These are phyloP conservation scores for Peribatodes rhomboidaria DNA, from an alignment of 2,888 invertebrate genomes.

Conservation along the genomic window DNA sequence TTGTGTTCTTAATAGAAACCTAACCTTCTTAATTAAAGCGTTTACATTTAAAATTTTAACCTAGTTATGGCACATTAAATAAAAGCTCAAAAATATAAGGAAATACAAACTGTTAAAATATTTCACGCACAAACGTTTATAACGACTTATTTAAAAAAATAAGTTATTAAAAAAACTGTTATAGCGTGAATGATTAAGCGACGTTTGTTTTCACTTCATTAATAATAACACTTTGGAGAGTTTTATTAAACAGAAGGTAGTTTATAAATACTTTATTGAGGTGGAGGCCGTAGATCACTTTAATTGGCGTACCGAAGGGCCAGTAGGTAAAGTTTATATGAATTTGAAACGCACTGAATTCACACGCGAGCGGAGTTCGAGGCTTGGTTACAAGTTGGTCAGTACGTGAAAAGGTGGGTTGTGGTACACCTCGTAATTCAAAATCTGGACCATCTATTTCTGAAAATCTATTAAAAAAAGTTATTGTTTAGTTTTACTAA, in stretches of 20 bases:
- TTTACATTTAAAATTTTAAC: constrained; percentile 55
- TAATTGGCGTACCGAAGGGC: constrained; percentile 78
- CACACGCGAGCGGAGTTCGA: constrained; percentile 58
- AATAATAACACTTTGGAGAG: constrained; percentile 78
- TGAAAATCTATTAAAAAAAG: no score
- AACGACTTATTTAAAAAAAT: constrained; percentile 43
- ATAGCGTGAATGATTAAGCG: constrained; percentile 71
- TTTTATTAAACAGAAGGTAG: constrained; percentile 78
- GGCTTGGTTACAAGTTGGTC: constrained; percentile 45
- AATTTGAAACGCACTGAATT: constrained; percentile 57
- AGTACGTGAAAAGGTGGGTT: neutral
- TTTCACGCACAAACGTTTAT: constrained; percentile 36
- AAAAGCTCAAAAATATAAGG: constrained; percentile 30
- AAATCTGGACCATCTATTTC: no score
- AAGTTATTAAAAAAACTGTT: constrained; percentile 52
- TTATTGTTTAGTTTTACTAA: no score
- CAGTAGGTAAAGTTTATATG: constrained; percentile 68
- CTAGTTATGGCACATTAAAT: constrained; percentile 51
- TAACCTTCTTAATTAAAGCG: constrained; percentile 59
- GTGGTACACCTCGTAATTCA: no score
- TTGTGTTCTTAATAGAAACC: constrained; percentile 56
- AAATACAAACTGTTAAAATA: constrained; percentile 34
- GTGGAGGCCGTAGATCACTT: constrained; percentile 76
- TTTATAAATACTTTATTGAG: constrained; percentile 78
- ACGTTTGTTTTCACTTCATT: constrained; percentile 77